Evolutionary conservation across 2,113 vertebrate species (phyloP).

Genomic region (Grammomys surdaster): DNA sequence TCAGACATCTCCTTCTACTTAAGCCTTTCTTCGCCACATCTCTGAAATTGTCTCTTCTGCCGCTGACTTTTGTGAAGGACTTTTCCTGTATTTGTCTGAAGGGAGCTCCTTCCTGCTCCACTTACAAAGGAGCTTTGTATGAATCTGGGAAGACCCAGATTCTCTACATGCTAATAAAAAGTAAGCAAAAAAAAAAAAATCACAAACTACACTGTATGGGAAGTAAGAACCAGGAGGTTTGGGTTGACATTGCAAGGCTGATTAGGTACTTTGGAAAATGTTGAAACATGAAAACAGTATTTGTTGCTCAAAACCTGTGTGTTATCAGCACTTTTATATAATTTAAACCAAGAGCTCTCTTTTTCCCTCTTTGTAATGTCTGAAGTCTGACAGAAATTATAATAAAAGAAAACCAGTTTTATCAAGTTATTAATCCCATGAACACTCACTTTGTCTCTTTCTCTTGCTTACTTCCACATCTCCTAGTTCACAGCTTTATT

Average conservation of each 20-base stretch:
- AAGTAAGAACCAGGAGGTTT: not conserved
- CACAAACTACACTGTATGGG: not conserved
- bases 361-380: not conserved
- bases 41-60: not conserved
- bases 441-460: conserved; percentile 27
- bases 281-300: conserved; percentile 17
- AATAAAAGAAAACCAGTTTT: conserved; percentile 19
- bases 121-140: not conserved
- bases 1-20: conserved; percentile 21
- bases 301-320: not conserved
- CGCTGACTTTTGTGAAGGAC: not conserved
- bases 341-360: not conserved
- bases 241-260: not conserved
- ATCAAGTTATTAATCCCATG: not conserved
- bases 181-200: not conserved
- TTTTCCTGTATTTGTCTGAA: not conserved
- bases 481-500: not conserved
- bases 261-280: not conserved
- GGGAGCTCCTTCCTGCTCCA: not conserved
- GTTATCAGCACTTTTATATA: not conserved
- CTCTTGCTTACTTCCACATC: not conserved
- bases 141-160: not conserved
- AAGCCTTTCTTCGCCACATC: not conserved
- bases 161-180: not conserved
- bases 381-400: conserved; percentile 50